A percentile compares a stretch with the other conserved stretches of the same genome.
Evolutionary conservation across 2,888 invertebrate genomes (phyloP).

Genomic region (Andrena marginata): DNA sequence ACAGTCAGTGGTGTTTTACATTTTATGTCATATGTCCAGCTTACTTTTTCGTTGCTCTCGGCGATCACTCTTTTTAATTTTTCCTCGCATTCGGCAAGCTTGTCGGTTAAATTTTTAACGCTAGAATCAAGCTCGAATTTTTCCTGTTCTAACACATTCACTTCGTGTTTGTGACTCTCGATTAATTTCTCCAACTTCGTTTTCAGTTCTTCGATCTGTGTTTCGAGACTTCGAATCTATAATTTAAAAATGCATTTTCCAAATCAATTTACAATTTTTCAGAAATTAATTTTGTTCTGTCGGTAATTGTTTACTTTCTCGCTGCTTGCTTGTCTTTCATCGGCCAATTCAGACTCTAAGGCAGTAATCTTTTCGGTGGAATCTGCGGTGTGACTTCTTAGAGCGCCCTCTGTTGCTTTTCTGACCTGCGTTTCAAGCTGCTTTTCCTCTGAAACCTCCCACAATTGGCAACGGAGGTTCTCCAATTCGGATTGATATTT

Average conservation of each 20-base stretch:
- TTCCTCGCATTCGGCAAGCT: slow-evolving; percentile 76
- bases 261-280: background rate
- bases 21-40: slow-evolving; percentile 57
- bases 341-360: slow-evolving; percentile 56
- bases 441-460: slow-evolving; percentile 64
- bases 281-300: background rate
- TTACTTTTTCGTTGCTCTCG: slow-evolving; percentile 80
- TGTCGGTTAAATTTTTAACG: slow-evolving; percentile 52
- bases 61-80: slow-evolving; percentile 78
- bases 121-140: slow-evolving; percentile 54
- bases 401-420: slow-evolving; percentile 60
- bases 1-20: slow-evolving; percentile 55
- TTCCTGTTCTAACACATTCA: slow-evolving; percentile 65
- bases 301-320: slow-evolving; percentile 43
- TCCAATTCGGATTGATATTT: slow-evolving; percentile 72
- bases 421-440: slow-evolving; percentile 63
- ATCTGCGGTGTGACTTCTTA: slow-evolving; percentile 62
- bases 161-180: slow-evolving; percentile 47
- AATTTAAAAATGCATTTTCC: background rate
- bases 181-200: slow-evolving; percentile 52
- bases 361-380: slow-evolving; percentile 50
- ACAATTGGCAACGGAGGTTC: slow-evolving; percentile 69
- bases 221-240: slow-evolving; percentile 54
- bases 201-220: slow-evolving; percentile 50
- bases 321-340: slow-evolving; percentile 54